phyloP scores from a whole-genome alignment of 2,888 invertebrate genomes.

The Agrotis segetum region DNA sequence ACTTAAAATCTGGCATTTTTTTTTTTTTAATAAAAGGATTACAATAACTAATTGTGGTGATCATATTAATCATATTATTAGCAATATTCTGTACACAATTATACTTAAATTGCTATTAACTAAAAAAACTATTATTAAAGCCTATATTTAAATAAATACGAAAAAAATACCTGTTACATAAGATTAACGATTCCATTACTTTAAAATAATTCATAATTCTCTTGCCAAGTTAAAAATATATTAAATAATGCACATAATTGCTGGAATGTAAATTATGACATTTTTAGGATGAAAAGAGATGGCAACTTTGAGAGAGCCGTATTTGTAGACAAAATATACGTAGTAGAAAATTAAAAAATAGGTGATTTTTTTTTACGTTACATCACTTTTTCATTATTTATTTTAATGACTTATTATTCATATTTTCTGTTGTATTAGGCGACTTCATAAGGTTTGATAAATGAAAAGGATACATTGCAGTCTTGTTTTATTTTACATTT shows the following conservation, averaged over 20 bases:
- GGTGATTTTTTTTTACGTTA: too few relatives aligned
- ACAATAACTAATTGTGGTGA: constrained; percentile 1
- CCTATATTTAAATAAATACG: constrained; percentile 26
- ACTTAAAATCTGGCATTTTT: constrained; percentile 1
- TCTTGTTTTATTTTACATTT: constrained; percentile 43
- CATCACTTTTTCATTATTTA: too few relatives aligned
- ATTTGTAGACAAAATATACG: constrained; percentile 10
- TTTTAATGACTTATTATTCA: not conserved
- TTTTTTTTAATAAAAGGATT: not conserved
- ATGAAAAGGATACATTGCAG: constrained; percentile 38
- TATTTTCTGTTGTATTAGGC: constrained; percentile 4
- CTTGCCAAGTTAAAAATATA: constrained; percentile 30
- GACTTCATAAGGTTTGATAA: constrained; percentile 31
- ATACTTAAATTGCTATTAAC: constrained; percentile 8
- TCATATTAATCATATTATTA: not conserved
- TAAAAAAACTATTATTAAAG: constrained; percentile 15
- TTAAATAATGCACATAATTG: constrained; percentile 33
- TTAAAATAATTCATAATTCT: constrained; percentile 28
- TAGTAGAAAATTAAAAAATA: not conserved
- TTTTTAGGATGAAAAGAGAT: constrained; percentile 14
- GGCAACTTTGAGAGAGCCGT: constrained; percentile 41
- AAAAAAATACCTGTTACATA: constrained; percentile 19
- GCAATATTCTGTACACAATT: constrained; percentile 2
- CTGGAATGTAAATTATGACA: constrained; percentile 49
- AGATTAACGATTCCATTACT: constrained; percentile 20